A percentile compares a stretch with the other conserved stretches of the same genome.
Evolutionary conservation across 2,113 vertebrate genomes (phyloP).

Genomic region (Romanogobio albipinnatus): DNA sequence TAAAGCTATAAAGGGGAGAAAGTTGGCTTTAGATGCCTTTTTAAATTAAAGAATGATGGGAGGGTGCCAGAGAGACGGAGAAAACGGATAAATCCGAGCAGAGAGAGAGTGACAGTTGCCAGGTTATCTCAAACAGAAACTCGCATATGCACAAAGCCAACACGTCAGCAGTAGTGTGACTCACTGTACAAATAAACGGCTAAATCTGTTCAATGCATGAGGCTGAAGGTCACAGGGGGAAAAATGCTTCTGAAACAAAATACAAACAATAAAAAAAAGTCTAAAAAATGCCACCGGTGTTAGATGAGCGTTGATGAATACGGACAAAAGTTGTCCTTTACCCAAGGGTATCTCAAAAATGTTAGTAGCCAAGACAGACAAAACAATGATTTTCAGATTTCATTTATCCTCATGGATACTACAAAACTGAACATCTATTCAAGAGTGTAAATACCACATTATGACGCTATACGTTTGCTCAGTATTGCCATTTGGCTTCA

Average conservation of each 20-base stretch:
- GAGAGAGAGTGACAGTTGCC: slow-evolving; percentile 26
- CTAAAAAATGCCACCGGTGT: background rate
- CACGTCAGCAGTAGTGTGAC: slow-evolving; percentile 32
- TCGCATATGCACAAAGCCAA: background rate
- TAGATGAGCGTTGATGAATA: background rate
- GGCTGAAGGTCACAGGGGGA: background rate
- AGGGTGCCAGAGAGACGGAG: slow-evolving; percentile 10
- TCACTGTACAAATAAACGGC: slow-evolving; percentile 28
- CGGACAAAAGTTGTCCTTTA: slow-evolving; percentile 8
- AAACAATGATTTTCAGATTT: background rate
- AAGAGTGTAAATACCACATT: background rate
- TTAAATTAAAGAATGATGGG: slow-evolving; percentile 5
- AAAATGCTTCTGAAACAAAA: background rate
- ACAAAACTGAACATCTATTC: slow-evolving; percentile 10
- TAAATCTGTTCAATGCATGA: slow-evolving; percentile 15
- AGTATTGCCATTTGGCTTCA: slow-evolving; percentile 8
- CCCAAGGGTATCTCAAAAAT: background rate
- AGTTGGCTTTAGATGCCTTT: background rate
- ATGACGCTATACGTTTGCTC: background rate
- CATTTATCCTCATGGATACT: background rate
- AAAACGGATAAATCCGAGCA: background rate
- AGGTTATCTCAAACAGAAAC: slow-evolving; percentile 24
- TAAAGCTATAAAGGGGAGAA: background rate
- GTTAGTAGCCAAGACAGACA: background rate
- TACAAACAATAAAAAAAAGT: background rate